A percentile compares a stretch with the other conserved stretches of the same genome.
phyloP scores from a whole-genome alignment of 2,888 invertebrate species.

The Eulithis testata region DNA sequence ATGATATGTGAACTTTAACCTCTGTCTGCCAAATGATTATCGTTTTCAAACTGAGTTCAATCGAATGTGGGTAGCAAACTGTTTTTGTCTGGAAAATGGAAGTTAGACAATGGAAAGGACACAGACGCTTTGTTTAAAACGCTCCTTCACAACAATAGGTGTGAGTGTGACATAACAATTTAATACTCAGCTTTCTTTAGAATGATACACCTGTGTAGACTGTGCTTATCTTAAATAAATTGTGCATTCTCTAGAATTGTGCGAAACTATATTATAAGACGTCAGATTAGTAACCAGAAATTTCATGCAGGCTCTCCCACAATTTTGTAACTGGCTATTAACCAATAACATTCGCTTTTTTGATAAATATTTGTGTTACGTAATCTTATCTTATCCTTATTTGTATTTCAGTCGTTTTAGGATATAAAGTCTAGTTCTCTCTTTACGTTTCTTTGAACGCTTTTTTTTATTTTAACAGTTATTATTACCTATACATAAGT shows the following conservation, averaged over 20 bases:
- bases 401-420: background rate
- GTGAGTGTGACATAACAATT: constrained; percentile 6
- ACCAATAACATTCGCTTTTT: background rate
- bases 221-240: background rate
- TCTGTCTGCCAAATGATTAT: constrained; percentile 35
- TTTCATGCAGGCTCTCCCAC: background rate
- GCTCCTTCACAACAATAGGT: constrained; percentile 25
- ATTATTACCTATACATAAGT: background rate
- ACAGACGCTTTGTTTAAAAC: constrained; percentile 41
- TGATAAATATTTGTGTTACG: background rate
- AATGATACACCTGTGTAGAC: constrained; percentile 2
- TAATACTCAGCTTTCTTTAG: constrained; percentile 5
- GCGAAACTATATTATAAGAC: background rate
- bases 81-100: constrained; percentile 39
- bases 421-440: background rate
- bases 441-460: too few species aligned
- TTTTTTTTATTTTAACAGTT: background rate
- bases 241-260: background rate
- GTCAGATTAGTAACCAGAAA: background rate
- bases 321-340: background rate
- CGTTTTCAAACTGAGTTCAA: constrained; percentile 43
- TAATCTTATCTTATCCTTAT: constrained; percentile 1
- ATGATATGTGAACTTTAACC: constrained; percentile 28
- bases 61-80: constrained; percentile 46
- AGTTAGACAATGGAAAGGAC: constrained; percentile 44